phyloP scores from a whole-genome alignment of 1,140 invertebrate species.

The Muscidifurax raptorellus region DNA sequence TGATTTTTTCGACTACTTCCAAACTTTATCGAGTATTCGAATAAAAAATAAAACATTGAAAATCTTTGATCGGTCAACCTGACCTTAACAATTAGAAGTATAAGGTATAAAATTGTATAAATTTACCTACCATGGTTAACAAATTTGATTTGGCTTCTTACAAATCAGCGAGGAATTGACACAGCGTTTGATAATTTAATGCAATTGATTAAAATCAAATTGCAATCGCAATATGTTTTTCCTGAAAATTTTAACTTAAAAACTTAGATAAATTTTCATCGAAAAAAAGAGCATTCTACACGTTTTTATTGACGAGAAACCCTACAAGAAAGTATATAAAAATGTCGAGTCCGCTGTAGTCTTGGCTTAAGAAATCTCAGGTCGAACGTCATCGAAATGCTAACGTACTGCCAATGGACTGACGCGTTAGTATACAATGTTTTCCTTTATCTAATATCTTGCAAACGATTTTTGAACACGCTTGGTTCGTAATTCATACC shows the following conservation, averaged over 20 bases:
- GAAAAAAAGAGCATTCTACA: neutral
- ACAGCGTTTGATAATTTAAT: neutral
- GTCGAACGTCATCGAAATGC: constrained; percentile 46
- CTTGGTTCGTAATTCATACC: neutral
- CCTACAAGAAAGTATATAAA: constrained; percentile 17
- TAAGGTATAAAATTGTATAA: neutral
- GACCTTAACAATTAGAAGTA: neutral
- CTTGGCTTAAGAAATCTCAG: constrained; percentile 23
- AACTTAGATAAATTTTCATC: neutral
- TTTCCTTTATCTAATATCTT: constrained; percentile 25
- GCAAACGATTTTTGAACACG: constrained; percentile 28
- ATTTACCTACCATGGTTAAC: neutral
- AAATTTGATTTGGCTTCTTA: constrained; percentile 7
- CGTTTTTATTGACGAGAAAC: neutral
- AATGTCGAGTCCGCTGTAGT: neutral
- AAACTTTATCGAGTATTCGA: constrained; percentile 31
- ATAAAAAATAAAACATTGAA: constrained; percentile 4
- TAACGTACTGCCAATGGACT: constrained; percentile 51
- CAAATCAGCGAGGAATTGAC: constrained; percentile 30
- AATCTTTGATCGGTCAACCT: neutral
- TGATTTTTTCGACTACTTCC: constrained; percentile 38
- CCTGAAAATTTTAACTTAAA: neutral
- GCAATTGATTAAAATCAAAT: neutral
- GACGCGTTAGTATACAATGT: constrained; percentile 26
- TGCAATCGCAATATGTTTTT: constrained; percentile 13